These are phyloP conservation scores for Pinctada fucata DNA, from an alignment of 2,888 invertebrate genomes.

Conservation along the genomic window DNA sequence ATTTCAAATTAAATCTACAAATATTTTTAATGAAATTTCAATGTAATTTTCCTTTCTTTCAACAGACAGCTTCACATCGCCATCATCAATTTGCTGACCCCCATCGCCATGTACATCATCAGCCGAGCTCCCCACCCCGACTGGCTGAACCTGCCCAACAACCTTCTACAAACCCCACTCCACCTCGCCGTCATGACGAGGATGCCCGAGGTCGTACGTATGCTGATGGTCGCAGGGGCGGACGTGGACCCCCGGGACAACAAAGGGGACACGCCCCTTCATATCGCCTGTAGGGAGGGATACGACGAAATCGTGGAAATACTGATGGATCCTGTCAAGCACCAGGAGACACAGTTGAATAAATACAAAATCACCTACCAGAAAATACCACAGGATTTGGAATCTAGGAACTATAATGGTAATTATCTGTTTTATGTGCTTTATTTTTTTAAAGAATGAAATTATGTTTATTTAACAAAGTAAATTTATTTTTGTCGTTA, in stretches of 20 bases:
- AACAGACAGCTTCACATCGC: conserved; percentile 91
- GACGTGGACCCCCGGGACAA: conserved; percentile 82
- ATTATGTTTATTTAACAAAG: not conserved
- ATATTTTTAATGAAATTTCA: too few species aligned
- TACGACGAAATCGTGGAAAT: conserved; percentile 85
- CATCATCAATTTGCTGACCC: conserved; percentile 86
- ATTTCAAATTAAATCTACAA: too few species aligned
- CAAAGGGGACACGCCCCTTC: conserved; percentile 90
- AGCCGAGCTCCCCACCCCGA: conserved; percentile 87
- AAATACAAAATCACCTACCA: conserved; percentile 77
- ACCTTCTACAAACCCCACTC: conserved; percentile 86
- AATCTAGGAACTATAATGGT: conserved; percentile 92
- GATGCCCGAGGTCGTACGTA: conserved; percentile 85
- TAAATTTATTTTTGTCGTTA: too few species aligned
- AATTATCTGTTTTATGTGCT: conserved; percentile 74
- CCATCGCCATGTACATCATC: conserved; percentile 86
- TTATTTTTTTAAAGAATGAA: not conserved
- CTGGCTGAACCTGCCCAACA: conserved; percentile 88
- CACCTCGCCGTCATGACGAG: conserved; percentile 90
- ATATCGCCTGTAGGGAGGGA: conserved; percentile 87
- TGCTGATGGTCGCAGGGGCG: conserved; percentile 89
- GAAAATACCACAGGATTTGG: conserved; percentile 81
- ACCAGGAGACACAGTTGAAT: conserved; percentile 71
- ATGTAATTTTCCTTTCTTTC: conserved; percentile 15
- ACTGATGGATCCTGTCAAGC: conserved; percentile 80